Conservation (phyloP, 2,797 vertebrate genomes). For the Trachops cirrhosus region DNA sequence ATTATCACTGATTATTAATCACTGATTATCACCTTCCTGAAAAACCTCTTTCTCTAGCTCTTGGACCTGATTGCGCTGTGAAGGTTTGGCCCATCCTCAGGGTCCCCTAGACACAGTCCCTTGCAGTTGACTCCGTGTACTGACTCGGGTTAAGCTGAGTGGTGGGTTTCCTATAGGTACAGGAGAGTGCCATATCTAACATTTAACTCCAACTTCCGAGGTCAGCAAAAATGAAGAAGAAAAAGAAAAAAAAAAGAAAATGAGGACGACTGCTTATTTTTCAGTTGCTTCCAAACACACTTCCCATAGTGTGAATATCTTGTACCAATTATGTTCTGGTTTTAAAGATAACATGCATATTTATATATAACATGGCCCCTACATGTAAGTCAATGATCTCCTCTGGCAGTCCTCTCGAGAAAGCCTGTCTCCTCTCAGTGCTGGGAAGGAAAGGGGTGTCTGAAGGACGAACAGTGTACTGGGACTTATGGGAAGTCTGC, state of each 20-base stretch:
- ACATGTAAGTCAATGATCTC: neutral
- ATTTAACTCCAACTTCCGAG: neutral
- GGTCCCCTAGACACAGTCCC: neutral
- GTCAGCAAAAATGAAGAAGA: neutral
- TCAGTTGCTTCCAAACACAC: neutral
- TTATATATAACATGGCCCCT: neutral
- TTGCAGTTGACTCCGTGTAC: neutral
- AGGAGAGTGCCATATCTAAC: neutral
- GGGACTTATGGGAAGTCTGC: neutral
- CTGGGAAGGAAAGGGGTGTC: neutral
- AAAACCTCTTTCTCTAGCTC: neutral
- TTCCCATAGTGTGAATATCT: neutral
- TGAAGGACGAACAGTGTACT: neutral
- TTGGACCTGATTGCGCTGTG: neutral
- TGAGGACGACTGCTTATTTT: neutral
- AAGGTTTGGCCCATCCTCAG: neutral
- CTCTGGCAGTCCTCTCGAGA: neutral
- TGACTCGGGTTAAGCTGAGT: neutral
- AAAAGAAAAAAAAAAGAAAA: neutral
- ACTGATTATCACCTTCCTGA: neutral
- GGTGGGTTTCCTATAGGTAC: neutral
- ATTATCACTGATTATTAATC: too few species aligned
- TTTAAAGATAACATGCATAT: neutral
- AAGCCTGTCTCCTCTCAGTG: neutral
- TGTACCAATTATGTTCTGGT: neutral